Conservation (phyloP, 2,888 invertebrate genomes). For the Hartigia nigra region DNA sequence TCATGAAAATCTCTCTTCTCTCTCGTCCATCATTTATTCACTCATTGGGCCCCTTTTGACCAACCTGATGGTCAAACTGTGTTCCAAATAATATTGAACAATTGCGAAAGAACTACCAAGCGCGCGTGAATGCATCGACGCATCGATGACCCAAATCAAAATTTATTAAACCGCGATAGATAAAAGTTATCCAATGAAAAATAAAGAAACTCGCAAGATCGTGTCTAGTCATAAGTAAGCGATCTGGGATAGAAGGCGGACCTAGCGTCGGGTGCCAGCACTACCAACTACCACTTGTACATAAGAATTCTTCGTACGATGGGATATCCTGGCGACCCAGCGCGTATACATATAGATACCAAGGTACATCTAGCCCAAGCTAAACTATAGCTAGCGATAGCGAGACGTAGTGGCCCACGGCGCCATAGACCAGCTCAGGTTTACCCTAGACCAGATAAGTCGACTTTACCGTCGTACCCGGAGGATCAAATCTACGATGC, state of each 20-base stretch:
- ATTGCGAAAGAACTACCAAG: neutral
- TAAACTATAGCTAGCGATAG: neutral
- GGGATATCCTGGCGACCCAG: neutral
- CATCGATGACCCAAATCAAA: constrained; percentile 47
- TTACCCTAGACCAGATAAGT: constrained; percentile 47
- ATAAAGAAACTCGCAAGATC: constrained; percentile 43
- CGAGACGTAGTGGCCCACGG: neutral
- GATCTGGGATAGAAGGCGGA: constrained; percentile 46
- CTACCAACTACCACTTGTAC: neutral
- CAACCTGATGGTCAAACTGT: neutral
- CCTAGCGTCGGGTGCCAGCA: neutral
- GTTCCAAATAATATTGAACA: neutral
- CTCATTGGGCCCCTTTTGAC: neutral
- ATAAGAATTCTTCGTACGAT: neutral
- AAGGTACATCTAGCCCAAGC: neutral
- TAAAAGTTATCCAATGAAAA: constrained; percentile 50
- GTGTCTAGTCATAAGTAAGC: constrained; percentile 60
- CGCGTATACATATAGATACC: neutral
- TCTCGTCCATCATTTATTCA: constrained; percentile 7
- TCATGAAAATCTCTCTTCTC: neutral
- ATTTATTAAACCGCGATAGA: constrained; percentile 49
- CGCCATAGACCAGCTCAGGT: constrained; percentile 17
- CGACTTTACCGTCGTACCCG: constrained; percentile 43
- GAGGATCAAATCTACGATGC: constrained; percentile 6
- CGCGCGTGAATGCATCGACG: constrained; percentile 20